These are phyloP conservation scores for Erannis defoliaria DNA, from an alignment of 2,888 invertebrate genomes.

Conservation along the genomic window DNA sequence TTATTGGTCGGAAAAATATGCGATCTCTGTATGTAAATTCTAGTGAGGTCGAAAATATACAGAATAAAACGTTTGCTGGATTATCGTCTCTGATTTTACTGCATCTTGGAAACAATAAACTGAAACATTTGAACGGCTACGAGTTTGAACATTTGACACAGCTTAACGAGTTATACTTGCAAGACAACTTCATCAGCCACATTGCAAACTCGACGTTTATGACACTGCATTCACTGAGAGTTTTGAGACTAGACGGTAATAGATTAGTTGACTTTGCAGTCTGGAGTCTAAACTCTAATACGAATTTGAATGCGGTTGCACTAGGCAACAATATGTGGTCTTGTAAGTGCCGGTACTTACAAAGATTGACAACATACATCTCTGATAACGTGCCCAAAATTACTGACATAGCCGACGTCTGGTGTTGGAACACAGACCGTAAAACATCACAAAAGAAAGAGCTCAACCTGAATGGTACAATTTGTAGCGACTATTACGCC, in stretches of 20 bases:
- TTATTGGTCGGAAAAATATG: conserved; percentile 96
- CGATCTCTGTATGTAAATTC: conserved; percentile 94
- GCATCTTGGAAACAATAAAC: conserved; percentile 94
- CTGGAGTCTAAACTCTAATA: conserved; percentile 90
- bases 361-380: conserved; percentile 93
- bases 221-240: conserved; percentile 91
- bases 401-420: conserved; percentile 91
- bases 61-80: conserved; percentile 96
- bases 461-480: conserved; percentile 93
- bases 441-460: conserved; percentile 91
- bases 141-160: conserved; percentile 94
- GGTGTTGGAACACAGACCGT: conserved; percentile 91
- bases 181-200: conserved; percentile 92
- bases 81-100: conserved; percentile 92
- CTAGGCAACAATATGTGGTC: conserved; percentile 96
- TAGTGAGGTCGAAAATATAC: conserved; percentile 93
- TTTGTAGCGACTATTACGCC: conserved; percentile 94
- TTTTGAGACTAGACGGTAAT: conserved; percentile 94
- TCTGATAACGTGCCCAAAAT: conserved; percentile 92
- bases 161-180: conserved; percentile 93
- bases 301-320: conserved; percentile 89
- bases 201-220: conserved; percentile 93
- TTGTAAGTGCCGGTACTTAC: conserved; percentile 95
- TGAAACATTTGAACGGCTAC: conserved; percentile 92
- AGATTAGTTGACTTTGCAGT: conserved; percentile 92